Conservation (phyloP, 2,113 vertebrate species). For the Enhydra lutris region DNA sequence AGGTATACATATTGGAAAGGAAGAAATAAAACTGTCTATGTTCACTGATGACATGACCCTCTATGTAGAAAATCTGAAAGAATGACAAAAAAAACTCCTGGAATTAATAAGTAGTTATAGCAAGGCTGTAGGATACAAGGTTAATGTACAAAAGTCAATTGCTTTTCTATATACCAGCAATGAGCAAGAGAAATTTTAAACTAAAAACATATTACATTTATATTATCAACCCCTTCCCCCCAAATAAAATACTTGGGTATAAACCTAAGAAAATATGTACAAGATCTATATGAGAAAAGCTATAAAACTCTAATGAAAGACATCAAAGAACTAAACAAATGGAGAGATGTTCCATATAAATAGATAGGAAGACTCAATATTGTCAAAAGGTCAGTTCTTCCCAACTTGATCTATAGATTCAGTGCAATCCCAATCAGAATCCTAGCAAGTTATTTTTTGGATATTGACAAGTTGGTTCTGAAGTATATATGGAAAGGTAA, state of each 20-base stretch:
- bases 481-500: neutral
- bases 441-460: neutral
- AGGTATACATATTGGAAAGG: neutral
- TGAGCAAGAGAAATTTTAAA: neutral
- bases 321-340: neutral
- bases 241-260: neutral
- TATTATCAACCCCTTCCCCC: neutral
- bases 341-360: neutral
- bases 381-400: neutral
- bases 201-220: neutral
- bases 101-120: neutral
- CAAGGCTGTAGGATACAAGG: neutral
- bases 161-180: neutral
- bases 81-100: neutral
- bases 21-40: neutral
- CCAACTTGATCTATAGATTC: neutral
- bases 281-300: neutral
- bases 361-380: neutral
- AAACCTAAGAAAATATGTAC: neutral
- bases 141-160: neutral
- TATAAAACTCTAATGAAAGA: neutral
- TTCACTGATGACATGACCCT: neutral
- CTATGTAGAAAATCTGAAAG: neutral
- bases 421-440: neutral
- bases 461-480: neutral